phyloP scores from a whole-genome alignment of 2,888 invertebrate species.

The Thymelicus lineola region DNA sequence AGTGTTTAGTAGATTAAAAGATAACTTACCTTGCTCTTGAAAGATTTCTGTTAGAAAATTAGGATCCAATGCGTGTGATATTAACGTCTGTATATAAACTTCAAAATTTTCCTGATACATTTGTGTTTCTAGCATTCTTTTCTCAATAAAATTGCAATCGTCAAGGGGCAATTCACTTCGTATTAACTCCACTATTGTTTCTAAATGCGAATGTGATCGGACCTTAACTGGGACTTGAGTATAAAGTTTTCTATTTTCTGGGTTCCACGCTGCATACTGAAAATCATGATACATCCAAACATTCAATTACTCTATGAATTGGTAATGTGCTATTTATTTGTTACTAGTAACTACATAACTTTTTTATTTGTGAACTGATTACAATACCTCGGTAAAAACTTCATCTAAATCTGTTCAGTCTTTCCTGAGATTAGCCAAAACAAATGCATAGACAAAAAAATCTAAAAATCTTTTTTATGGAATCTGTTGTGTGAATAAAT shows the following conservation, averaged over 20 bases:
- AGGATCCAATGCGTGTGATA: conserved; percentile 95
- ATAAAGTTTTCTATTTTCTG: conserved; percentile 92
- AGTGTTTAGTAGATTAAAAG: too few relatives aligned
- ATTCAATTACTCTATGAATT: background rate
- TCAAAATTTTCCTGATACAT: conserved; percentile 95
- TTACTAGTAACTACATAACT: too few relatives aligned
- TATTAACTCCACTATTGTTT: conserved; percentile 92
- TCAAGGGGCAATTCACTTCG: conserved; percentile 89
- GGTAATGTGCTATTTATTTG: too few relatives aligned
- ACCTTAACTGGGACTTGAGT: conserved; percentile 92
- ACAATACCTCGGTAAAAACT: too few relatives aligned
- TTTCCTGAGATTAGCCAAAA: too few relatives aligned
- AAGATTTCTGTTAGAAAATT: conserved; percentile 96
- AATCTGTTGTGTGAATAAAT: too few relatives aligned
- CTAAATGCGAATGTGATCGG: conserved; percentile 90
- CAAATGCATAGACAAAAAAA: too few relatives aligned
- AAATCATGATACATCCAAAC: conserved; percentile 47
- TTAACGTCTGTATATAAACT: conserved; percentile 95
- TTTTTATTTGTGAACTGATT: too few relatives aligned
- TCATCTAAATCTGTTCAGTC: too few relatives aligned
- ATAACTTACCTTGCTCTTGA: conserved; percentile 91
- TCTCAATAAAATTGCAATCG: conserved; percentile 89
- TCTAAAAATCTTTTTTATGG: too few relatives aligned
- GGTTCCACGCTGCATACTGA: conserved; percentile 94
- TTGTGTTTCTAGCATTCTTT: conserved; percentile 90